Evolutionary conservation across 2,888 invertebrate genomes (phyloP), one percentile per base, ranked within the genome.

Genomic region (Lepas anatifera): DNA sequence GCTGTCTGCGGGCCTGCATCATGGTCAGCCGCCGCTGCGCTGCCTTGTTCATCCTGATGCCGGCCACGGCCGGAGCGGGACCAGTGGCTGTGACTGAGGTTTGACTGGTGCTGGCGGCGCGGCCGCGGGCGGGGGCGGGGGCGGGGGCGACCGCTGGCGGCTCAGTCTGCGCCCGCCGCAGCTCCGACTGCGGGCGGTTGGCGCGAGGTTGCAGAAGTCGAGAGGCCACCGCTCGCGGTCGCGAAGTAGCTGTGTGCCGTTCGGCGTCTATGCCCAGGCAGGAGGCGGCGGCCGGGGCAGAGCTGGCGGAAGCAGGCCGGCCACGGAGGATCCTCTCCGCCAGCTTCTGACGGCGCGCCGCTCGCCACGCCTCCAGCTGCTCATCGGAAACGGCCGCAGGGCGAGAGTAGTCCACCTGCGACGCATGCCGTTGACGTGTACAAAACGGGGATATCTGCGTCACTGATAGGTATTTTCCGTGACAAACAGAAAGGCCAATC

Each of bases 21-120:
- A 41, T n/a, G 25, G 66, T 41, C 66, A 66, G 66, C 11, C 66
- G 66, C 25, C 66, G 39, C 66, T 39, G 37, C 25, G 66, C 39
- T 27, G 66, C 39, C 37, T 41, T 37, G 41, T 66, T 66, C 39
- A 66, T 25, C 4, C 66, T 25, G 39, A 66, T 41, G 3, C 39
- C 39, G 11, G 39, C 39, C 3, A 66, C 39, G 16, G 39, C 39
- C 25, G 39, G 39, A 7, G 25, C 11, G 1, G 66, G 25, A n/a
- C n/a, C n/a, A n/a, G n/a, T n/a, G n/a, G n/a, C n/a, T n/a, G n/a
- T n/a, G n/a, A n/a, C n/a, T n/a, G n/a, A n/a, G n/a, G n/a, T n/a
- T n/a, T n/a, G n/a, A n/a, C n/a, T n/a, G 13, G 16, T 27, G n/a
- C 6, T 25, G 13, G 39, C 18, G n/a, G 22, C 35, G 29, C 27